A percentile compares a stretch with the other conserved stretches of the same genome.
Evolutionary conservation across 2,888 invertebrate species (phyloP).

Genomic region (Pyralis farinalis): DNA sequence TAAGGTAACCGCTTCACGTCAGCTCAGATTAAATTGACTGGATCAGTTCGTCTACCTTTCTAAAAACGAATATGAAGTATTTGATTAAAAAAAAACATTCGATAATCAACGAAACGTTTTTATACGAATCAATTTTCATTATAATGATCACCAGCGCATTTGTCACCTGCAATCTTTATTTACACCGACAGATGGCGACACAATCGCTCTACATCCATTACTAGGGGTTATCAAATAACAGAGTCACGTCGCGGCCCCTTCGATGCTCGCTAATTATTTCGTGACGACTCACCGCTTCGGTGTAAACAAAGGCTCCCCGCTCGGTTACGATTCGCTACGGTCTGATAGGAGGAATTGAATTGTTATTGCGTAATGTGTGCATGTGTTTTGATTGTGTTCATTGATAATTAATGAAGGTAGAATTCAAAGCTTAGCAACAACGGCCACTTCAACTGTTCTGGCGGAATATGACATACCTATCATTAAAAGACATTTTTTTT

Average conservation of each 20-base stretch:
- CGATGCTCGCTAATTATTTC: constrained; percentile 48
- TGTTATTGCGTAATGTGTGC: background rate
- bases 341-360: constrained; percentile 7
- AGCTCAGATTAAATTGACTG: no score
- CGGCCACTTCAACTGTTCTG: no score
- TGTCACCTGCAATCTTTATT: constrained; percentile 19
- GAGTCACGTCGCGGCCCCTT: constrained; percentile 18
- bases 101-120: no score
- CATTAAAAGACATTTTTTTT: no score
- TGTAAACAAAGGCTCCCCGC: constrained; percentile 36
- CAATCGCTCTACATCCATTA: constrained; percentile 18
- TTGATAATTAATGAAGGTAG: no score
- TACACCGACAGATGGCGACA: constrained; percentile 26
- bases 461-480: no score
- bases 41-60: no score
- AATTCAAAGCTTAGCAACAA: no score
- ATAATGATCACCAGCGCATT: constrained; percentile 14
- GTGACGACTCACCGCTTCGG: constrained; percentile 41
- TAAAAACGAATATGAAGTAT: no score
- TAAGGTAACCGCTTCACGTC: no score
- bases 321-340: constrained; percentile 6
- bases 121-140: constrained; percentile 17
- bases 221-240: constrained; percentile 13
- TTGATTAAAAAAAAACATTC: no score
- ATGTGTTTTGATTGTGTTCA: background rate